Base-by-base conservation (phyloP, 1,140 invertebrate species). In the Cherax quadricarinatus region DNA sequence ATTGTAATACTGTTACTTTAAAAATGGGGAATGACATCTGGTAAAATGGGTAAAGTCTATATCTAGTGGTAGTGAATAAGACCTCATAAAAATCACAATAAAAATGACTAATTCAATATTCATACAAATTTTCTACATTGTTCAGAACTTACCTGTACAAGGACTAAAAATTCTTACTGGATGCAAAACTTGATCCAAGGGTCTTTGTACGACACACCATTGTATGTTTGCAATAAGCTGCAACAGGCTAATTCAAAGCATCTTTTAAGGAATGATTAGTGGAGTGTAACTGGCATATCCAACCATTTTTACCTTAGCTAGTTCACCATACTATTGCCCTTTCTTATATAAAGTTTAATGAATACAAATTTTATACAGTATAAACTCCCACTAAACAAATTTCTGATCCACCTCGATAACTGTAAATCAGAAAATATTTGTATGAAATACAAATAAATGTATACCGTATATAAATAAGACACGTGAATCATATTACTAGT, bases 141-240 rank as follows among this genome's bases (percentile, higher is more conserved):
- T 60, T 57, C 57, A 83, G 81, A 83, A 60, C 81, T 57, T 53
- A 83, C 51, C 81, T 83, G 57, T 48, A 83, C 51, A 83, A 83
- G 49, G 51, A 83, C 81, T 83, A 57, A 30, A 24, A 57, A 57
- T 21, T 60, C 81, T 24, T 57, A 57, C 12, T n/a, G 81, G 81
- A 83, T 83, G 24, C 51, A 57, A 83, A 60, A 57, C 57, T 83
- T 57, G 51, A 83, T 83, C 81, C 81, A 83, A 83, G 57, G 81
- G 51, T 83, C 51, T 83, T 83, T 83, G 51, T 57, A 83, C 81
- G 57, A 83, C 21, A 83, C 81, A 60, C 57, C n/a, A n/a, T 30
- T 10, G 18, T 57, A 53, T 83, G n/a, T 21, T 83, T 53, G 57
- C 51, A 57, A 49, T 51, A 81, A 51, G 80, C 80, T 81, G 51